Percentiles rank a stretch among this genome's conserved stretches.
Conservation (phyloP, 1,140 invertebrate species). For the Babylonia areolata region DNA sequence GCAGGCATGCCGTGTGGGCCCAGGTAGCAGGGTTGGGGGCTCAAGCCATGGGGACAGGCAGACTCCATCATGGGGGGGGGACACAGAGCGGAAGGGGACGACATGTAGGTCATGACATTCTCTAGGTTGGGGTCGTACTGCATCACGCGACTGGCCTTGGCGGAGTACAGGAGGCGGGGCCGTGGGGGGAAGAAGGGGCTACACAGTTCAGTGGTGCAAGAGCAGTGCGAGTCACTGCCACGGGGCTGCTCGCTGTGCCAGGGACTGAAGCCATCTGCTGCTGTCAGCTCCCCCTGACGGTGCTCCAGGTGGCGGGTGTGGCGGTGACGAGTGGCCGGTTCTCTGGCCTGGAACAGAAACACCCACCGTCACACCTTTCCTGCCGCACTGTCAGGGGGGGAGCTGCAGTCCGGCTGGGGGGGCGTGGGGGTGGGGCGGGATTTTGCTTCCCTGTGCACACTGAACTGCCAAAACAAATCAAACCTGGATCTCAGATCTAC, state of each 20-base stretch:
- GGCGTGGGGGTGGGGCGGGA: too few relatives aligned
- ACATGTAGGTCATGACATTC: neutral
- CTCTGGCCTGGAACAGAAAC: constrained; percentile 22
- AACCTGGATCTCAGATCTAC: too few relatives aligned
- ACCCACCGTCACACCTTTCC: neutral
- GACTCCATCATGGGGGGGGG: neutral
- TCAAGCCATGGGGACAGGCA: neutral
- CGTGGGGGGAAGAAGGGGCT: neutral
- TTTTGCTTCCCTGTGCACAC: too few relatives aligned
- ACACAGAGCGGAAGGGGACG: neutral
- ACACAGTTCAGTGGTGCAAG: neutral
- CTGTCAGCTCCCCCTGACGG: neutral
- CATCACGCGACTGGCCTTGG: neutral
- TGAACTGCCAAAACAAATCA: too few relatives aligned
- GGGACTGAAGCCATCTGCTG: neutral
- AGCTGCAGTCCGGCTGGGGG: neutral
- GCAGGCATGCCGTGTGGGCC: neutral
- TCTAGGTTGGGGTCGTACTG: neutral
- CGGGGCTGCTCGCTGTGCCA: neutral
- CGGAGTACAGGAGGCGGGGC: constrained; percentile 7
- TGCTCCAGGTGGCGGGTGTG: constrained; percentile 11
- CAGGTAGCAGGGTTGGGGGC: neutral
- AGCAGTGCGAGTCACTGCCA: neutral
- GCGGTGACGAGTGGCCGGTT: constrained; percentile 5
- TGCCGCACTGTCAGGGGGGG: neutral